Base-by-base conservation (phyloP, 2,113 vertebrate genomes). In the Cryptoleucopteryx plumbea region DNA sequence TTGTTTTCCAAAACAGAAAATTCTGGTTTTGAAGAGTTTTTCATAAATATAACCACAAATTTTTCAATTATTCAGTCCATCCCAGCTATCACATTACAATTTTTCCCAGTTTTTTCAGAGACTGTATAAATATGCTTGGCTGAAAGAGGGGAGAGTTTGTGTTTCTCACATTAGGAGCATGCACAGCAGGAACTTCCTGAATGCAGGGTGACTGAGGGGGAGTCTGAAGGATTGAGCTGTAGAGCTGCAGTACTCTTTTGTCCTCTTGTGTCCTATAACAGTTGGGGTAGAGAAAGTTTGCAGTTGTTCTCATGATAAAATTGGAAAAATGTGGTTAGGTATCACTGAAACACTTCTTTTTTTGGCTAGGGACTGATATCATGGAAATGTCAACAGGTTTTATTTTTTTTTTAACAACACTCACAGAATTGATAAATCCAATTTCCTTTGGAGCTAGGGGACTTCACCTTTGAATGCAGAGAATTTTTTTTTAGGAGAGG, bases 171-270 rank as follows among this genome's bases (percentile, higher is more conserved):
- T 82, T 32, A 80, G 25, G 40, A 66, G 9, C 29, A 34, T 8
- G 38, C 77, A 85, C 68, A 91, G 73, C 86, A 82, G 86, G 77
- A 94, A 36, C 66, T 94, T 94, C 78, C 86, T 91, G 81, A 79
- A 53, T 62, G 42, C 38, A 25, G 27, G 5, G 7, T 29, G 9
- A 12, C 25, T 16, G 7, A 13, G 29, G 6, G 20, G 11, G 27
- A 40, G 43, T 47, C 62, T 62, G 34, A 73, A 87, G 61, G 22
- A 20, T 23, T 80, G 31, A 87, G 34, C 62, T 94, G 15, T 87
- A 1, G 23, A 62, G 11, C 19, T 87, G 29, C 26, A 70, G 62
- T 55, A 50, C 9, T 56, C 55, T 74, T 87, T 82, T 2, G 2
- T 86, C 10, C 9, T 59, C 58, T 79, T 88, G 32, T 88, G 36